Evolutionary conservation across 1,140 invertebrate species (phyloP).

Genomic region (Temnothorax curvispinosus): DNA sequence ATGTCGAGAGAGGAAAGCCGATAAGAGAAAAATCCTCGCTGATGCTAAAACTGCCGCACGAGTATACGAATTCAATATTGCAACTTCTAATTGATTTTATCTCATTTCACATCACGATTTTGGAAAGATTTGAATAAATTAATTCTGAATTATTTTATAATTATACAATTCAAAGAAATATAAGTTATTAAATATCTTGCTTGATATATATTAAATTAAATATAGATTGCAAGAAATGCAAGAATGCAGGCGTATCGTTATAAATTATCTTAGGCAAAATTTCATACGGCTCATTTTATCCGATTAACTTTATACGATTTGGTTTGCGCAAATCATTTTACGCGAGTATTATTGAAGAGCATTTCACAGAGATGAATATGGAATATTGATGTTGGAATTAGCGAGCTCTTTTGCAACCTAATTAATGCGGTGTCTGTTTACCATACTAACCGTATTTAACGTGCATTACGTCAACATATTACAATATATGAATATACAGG

Average conservation of each 20-base stretch:
- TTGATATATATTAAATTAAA: not conserved
- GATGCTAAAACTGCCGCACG: not conserved
- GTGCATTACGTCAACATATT: slow-evolving; percentile 18
- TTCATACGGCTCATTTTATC: not conserved
- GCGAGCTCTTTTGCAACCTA: slow-evolving; percentile 37
- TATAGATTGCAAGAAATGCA: not conserved
- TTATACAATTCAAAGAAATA: not conserved
- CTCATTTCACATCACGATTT: not conserved
- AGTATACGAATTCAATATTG: too few relatives aligned
- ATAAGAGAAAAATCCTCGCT: not conserved
- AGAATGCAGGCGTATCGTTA: not conserved
- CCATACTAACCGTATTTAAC: not conserved
- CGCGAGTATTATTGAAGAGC: slow-evolving; percentile 7
- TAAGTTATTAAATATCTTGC: not conserved
- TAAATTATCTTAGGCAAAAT: slow-evolving; percentile 15
- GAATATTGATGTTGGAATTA: slow-evolving; percentile 51
- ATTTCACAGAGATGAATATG: slow-evolving; percentile 28
- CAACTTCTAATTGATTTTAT: not conserved
- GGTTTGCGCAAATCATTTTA: slow-evolving; percentile 24
- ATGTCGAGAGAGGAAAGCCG: not conserved
- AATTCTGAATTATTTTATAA: not conserved
- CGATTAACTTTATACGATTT: slow-evolving; percentile 3
- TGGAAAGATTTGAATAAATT: too few relatives aligned
- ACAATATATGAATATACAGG: not conserved
- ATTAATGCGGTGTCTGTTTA: slow-evolving; percentile 41